Evolutionary conservation across 2,797 vertebrate species (phyloP), one percentile per base, ranked within the genome.

Genomic region (Ctenopoma multispine): DNA sequence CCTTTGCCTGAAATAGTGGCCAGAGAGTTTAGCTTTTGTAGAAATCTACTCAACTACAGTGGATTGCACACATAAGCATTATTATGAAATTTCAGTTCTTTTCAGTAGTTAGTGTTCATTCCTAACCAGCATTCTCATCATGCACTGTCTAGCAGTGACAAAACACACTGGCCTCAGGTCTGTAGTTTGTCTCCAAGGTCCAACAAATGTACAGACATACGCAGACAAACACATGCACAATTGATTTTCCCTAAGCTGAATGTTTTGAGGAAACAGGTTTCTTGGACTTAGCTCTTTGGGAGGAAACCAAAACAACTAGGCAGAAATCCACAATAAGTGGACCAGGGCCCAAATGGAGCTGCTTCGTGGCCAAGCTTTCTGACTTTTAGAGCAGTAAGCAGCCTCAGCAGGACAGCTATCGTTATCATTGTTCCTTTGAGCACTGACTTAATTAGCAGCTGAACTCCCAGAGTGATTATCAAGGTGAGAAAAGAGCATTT

Each of bases 401-500:
- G 69, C 63, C 72, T 64, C 71, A 64, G 55, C 41, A 54, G 36
- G n/a, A 48, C 55, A 23, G 23, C 58, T n/a, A n/a, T n/a, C n/a
- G n/a, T n/a, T 34, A 41, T 69, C 75, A 69, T 56, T 20, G 58
- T 24, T 49, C 78, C 75, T 75, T 44, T 69, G 65, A 84, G 77
- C 55, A 64, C 63, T 60, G 54, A 71, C 63, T 62, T 81, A 77
- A 85, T 87, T 83, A 88, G 78, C 64, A 68, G 50, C 84, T 64
- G 69, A 68, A 44, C 67, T 65, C 69, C 63, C 13, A 64, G 62
- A 85, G 51, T 78, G 59, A 67, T 80, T 74, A 79, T 78, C 56
- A 68, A 80, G 71, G 74, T 76, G 56, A 43, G 34, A 75, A 53
- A 54, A 65, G 41, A 66, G 23, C 53, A 61, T 72, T 38, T 55